These are phyloP conservation scores for Oikopleura vanhoeffeni DNA, from an alignment of 23 tunicate species.

Conservation along the genomic window DNA sequence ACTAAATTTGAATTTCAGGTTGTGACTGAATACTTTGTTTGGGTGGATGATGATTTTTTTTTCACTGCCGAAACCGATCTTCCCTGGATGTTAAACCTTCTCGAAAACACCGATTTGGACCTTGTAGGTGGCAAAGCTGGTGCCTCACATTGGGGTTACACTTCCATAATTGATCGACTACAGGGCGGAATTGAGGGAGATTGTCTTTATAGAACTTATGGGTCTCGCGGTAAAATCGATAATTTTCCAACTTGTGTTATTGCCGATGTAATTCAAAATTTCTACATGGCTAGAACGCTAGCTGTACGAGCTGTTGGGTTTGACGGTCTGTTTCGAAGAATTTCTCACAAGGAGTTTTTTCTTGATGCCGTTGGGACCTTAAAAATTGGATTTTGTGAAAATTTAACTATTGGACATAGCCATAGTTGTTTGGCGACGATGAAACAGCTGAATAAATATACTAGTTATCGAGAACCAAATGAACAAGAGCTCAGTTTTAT, in stretches of 20 bases:
- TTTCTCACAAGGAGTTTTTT: neutral
- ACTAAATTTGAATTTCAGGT: no score
- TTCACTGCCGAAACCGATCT: neutral
- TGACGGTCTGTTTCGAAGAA: neutral
- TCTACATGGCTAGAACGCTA: constrained; percentile 2
- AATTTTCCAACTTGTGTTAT: neutral
- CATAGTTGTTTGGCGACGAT: neutral
- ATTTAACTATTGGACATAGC: neutral
- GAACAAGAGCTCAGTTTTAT: no score
- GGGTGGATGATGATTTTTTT: constrained; percentile 11
- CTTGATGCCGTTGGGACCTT: neutral
- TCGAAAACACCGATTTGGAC: constrained; percentile 1
- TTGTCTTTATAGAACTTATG: constrained; percentile 8
- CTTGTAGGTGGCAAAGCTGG: constrained; percentile 3
- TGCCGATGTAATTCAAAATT: constrained; percentile 13
- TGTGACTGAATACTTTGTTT: neutral
- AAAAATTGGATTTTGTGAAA: neutral
- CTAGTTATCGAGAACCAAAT: no score
- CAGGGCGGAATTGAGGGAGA: neutral
- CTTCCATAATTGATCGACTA: neutral
- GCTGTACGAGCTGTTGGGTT: neutral
- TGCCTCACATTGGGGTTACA: neutral
- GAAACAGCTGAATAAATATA: neutral
- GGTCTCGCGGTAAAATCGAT: neutral
- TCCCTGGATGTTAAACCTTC: neutral